phyloP scores from a whole-genome alignment of 2,888 invertebrate genomes.

The Leptinotarsa haldemani region DNA sequence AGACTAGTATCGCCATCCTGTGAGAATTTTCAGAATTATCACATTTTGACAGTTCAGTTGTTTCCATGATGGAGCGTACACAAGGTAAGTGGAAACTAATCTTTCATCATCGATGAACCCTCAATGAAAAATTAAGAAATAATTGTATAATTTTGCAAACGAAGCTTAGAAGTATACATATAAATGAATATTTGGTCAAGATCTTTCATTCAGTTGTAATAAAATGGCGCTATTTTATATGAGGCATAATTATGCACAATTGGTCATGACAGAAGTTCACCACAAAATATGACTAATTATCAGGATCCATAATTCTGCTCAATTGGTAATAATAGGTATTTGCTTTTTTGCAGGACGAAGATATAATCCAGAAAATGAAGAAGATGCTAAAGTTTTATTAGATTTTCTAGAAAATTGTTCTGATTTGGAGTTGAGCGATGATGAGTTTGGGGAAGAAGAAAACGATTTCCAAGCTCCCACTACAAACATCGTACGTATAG shows the following conservation, averaged over 20 bases:
- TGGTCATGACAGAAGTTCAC: background rate
- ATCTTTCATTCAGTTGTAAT: background rate
- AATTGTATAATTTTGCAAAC: constrained; percentile 1
- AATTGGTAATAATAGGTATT: constrained; percentile 1
- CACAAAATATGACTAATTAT: background rate
- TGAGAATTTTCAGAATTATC: background rate
- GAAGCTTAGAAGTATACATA: constrained; percentile 1
- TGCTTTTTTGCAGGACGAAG: constrained; percentile 2
- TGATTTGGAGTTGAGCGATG: constrained; percentile 9
- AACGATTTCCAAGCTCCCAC: background rate
- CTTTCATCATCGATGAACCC: constrained; percentile 1
- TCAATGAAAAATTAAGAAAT: background rate
- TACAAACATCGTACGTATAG: constrained; percentile 21
- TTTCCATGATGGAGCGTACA: background rate
- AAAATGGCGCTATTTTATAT: constrained; percentile 1
- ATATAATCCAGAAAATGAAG: constrained; percentile 3
- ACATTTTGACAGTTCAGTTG: background rate
- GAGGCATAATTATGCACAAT: background rate
- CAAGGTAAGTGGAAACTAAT: background rate
- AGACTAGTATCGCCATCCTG: constrained; percentile 1
- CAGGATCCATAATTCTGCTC: background rate
- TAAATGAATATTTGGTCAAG: constrained; percentile 1
- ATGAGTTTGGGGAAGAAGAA: background rate
- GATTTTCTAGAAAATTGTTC: background rate
- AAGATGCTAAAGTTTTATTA: constrained; percentile 3